Conservation (phyloP, 2,888 invertebrate species). For the Electrophaes corylata region DNA sequence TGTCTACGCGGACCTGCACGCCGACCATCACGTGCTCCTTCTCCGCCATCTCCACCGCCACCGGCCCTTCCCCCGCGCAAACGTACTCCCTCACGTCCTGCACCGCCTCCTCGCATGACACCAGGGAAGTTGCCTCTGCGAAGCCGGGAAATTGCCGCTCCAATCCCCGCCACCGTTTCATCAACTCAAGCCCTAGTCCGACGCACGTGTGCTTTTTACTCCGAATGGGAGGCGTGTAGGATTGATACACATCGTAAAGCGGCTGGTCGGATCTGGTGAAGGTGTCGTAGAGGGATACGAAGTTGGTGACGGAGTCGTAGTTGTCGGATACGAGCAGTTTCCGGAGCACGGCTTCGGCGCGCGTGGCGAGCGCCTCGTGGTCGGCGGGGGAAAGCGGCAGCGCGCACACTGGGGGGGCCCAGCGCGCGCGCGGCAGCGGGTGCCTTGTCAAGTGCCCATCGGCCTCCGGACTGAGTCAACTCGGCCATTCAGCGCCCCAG, state of each 20-base stretch:
- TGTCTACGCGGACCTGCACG: slow-evolving; percentile 88
- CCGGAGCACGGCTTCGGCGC: slow-evolving; percentile 91
- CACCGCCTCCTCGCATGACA: slow-evolving; percentile 95
- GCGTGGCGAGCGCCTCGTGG: slow-evolving; percentile 91
- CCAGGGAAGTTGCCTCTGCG: slow-evolving; percentile 85
- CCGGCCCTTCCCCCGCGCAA: slow-evolving; percentile 78
- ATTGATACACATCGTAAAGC: slow-evolving; percentile 89
- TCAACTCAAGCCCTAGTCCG: slow-evolving; percentile 90
- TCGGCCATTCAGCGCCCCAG: slow-evolving; percentile 98
- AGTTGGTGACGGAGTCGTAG: slow-evolving; percentile 95
- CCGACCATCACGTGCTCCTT: slow-evolving; percentile 95
- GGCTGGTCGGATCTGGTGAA: slow-evolving; percentile 84
- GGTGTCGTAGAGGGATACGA: slow-evolving; percentile 87
- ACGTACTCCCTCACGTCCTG: slow-evolving; percentile 84
- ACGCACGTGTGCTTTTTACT: slow-evolving; percentile 94
- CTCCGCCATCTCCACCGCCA: slow-evolving; percentile 87
- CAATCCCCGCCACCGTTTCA: slow-evolving; percentile 85
- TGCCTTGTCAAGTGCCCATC: slow-evolving; percentile 60
- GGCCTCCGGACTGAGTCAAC: slow-evolving; percentile 93
- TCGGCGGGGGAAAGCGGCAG: slow-evolving; percentile 69
- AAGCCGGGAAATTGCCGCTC: slow-evolving; percentile 87
- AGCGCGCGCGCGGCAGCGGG: slow-evolving; percentile 55
- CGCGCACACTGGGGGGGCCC: slow-evolving; percentile 53
- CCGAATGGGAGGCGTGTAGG: slow-evolving; percentile 91
- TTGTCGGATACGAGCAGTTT: slow-evolving; percentile 92